Percentiles rank a stretch among this genome's conserved stretches.
Conservation (phyloP, 2,797 vertebrate species). For the Buceros bicornis region DNA sequence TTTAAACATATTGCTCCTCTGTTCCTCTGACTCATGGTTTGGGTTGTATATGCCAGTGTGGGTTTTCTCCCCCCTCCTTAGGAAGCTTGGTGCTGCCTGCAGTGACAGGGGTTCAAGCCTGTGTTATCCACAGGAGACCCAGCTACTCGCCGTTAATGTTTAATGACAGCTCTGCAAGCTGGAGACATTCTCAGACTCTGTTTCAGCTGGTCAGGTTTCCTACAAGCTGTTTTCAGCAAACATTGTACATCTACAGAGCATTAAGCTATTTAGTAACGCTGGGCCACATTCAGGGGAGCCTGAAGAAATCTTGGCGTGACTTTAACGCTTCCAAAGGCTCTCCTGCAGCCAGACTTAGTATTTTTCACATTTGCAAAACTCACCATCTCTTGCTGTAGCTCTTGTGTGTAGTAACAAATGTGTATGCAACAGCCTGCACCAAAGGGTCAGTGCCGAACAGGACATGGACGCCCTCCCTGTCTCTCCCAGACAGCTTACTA, state of each 20-base stretch:
- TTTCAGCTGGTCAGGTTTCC: conserved; percentile 26
- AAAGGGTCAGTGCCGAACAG: rapidly evolving
- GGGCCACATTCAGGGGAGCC: background rate
- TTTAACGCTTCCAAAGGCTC: background rate
- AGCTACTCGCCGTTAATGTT: conserved; percentile 38
- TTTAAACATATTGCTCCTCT: background rate
- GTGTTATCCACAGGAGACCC: background rate
- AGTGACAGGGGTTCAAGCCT: background rate
- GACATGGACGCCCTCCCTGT: rapidly evolving
- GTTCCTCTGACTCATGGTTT: background rate
- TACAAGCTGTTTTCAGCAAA: conserved; percentile 10
- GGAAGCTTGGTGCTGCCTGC: background rate
- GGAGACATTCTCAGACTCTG: conserved; percentile 17
- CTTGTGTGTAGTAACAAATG: background rate
- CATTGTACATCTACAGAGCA: background rate
- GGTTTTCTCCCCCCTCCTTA: background rate
- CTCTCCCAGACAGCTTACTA: background rate
- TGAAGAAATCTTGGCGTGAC: background rate
- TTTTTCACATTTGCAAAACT: background rate
- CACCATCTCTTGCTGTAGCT: background rate
- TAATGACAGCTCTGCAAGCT: conserved; percentile 47
- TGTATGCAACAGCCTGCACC: background rate
- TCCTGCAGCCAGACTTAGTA: background rate
- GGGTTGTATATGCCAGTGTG: background rate
- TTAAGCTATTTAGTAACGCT: background rate